These are phyloP conservation scores for Callipepla californica DNA, from an alignment of 2,113 vertebrate genomes.

Conservation along the genomic window DNA sequence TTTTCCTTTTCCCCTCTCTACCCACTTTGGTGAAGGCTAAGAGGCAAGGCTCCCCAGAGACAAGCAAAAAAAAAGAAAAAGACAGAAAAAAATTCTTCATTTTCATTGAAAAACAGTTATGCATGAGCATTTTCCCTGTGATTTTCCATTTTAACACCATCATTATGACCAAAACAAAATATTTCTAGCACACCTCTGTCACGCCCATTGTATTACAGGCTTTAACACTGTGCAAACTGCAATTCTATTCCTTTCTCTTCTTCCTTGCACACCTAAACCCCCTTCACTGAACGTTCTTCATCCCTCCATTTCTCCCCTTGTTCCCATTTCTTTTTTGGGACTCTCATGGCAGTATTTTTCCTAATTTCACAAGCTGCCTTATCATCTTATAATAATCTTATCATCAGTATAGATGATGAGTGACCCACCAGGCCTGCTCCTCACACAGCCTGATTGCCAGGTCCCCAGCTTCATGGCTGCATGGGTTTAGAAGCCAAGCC, in stretches of 20 bases:
- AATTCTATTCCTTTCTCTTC: neutral
- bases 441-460: neutral
- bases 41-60: neutral
- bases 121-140: neutral
- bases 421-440: neutral
- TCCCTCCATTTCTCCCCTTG: neutral
- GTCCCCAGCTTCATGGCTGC: neutral
- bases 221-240: neutral
- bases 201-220: neutral
- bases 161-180: neutral
- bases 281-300: neutral
- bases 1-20: neutral
- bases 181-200: neutral
- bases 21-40: neutral
- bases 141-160: neutral
- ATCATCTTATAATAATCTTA: too few species aligned
- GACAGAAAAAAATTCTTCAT: too few species aligned
- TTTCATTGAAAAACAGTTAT: neutral
- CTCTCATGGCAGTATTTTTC: too few species aligned
- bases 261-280: neutral
- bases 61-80: neutral
- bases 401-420: neutral
- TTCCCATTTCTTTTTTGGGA: neutral
- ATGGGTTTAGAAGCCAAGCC: neutral
- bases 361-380: neutral